A percentile compares a stretch with the other conserved stretches of the same genome.
Evolutionary conservation across 1,140 invertebrate species (phyloP).

Genomic region (Sitodiplosis mosellana): DNA sequence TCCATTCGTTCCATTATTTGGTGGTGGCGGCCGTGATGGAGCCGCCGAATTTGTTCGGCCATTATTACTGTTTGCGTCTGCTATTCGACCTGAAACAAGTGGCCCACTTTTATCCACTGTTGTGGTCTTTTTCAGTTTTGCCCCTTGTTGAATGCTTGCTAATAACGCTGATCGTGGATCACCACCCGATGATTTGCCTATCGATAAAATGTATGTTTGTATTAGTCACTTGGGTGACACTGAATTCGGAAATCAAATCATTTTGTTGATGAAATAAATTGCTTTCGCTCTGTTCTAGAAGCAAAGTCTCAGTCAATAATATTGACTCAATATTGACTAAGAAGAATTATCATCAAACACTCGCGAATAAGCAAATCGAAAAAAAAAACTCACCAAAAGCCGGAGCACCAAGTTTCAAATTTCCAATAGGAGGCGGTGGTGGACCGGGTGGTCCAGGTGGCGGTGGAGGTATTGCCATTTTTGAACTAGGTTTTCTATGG

Average conservation of each 20-base stretch:
- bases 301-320: no score
- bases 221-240: no score
- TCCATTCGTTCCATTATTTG: slow-evolving; percentile 27
- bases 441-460: slow-evolving; percentile 38
- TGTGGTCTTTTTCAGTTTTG: slow-evolving; percentile 63
- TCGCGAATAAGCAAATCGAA: no score
- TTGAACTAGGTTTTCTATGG: not conserved
- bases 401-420: slow-evolving; percentile 19
- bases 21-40: slow-evolving; percentile 6
- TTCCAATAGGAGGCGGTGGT: slow-evolving; percentile 32
- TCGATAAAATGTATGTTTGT: no score
- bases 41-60: slow-evolving; percentile 6
- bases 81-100: slow-evolving; percentile 35
- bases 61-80: slow-evolving; percentile 2
- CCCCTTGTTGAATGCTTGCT: slow-evolving; percentile 64
- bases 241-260: no score
- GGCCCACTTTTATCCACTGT: slow-evolving; percentile 81
- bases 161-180: slow-evolving; percentile 47
- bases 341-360: no score
- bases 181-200: slow-evolving; percentile 25
- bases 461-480: slow-evolving; percentile 32
- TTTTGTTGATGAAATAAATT: no score
- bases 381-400: no score
- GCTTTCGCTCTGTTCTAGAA: no score
- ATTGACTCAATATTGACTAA: no score